A percentile compares a stretch with the other conserved stretches of the same genome.
phyloP scores from a whole-genome alignment of 1,140 invertebrate species.

The Hermetia illucens region DNA sequence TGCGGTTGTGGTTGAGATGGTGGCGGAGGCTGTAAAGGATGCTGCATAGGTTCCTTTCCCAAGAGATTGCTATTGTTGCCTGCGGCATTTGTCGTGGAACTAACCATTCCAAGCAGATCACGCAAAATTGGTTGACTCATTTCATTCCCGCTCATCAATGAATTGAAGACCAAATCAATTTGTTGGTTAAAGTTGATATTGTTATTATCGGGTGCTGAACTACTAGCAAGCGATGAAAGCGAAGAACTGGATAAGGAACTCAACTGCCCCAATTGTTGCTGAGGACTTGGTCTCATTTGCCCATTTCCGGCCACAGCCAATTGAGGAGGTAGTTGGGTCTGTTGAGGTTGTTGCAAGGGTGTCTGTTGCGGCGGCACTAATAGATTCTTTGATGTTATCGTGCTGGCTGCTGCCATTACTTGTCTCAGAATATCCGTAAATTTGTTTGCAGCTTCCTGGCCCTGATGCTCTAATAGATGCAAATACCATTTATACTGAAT shows the following conservation, averaged over 20 bases:
- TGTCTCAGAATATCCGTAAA: constrained; percentile 26
- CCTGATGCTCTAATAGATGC: constrained; percentile 23
- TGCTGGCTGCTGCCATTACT: constrained; percentile 20
- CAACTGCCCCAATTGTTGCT: constrained; percentile 1
- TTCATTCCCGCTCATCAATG: constrained; percentile 28
- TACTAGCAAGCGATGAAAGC: too few relatives aligned
- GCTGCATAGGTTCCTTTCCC: constrained; percentile 3
- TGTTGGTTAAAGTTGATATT: constrained; percentile 27
- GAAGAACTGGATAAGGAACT: constrained; percentile 1
- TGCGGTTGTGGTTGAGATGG: constrained; percentile 12
- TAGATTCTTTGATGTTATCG: constrained; percentile 4
- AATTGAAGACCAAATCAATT: constrained; percentile 28
- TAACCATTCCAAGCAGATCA: constrained; percentile 23
- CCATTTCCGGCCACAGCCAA: too few relatives aligned
- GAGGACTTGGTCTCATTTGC: too few relatives aligned
- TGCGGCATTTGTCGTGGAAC: constrained; percentile 2
- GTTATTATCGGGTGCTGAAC: constrained; percentile 16
- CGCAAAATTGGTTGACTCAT: constrained; percentile 24
- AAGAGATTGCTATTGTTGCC: constrained; percentile 5
- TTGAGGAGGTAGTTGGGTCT: too few relatives aligned
- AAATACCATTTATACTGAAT: constrained; percentile 29
- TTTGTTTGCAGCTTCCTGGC: constrained; percentile 27
- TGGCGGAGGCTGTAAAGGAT: constrained; percentile 16
- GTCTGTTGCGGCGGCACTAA: constrained; percentile 3
- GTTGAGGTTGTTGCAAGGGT: constrained; percentile 4